A percentile compares a stretch with the other conserved stretches of the same genome.
Conservation (phyloP, 2,888 invertebrate genomes). For the Hermaeophaga mercurialis region DNA sequence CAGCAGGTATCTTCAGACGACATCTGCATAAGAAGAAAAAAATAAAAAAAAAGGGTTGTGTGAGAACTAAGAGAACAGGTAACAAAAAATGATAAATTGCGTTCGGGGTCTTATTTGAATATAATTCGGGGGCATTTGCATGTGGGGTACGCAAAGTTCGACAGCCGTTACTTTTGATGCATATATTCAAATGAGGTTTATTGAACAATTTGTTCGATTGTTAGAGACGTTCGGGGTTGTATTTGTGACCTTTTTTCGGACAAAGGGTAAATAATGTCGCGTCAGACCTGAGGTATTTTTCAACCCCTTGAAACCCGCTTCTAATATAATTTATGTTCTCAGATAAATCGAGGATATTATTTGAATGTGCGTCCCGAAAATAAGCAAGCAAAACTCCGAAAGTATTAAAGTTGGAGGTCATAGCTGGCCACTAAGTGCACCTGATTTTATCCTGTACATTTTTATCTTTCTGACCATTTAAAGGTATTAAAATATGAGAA, state of each 20-base stretch:
- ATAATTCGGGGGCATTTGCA: constrained; percentile 57
- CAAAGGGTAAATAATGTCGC: constrained; percentile 33
- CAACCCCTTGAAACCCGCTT: constrained; percentile 27
- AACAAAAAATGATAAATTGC: constrained; percentile 54
- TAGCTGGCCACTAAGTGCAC: too few relatives aligned
- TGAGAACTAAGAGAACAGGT: constrained; percentile 52
- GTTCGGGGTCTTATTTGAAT: constrained; percentile 52
- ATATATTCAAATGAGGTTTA: constrained; percentile 48
- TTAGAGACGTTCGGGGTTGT: constrained; percentile 35
- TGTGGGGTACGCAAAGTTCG: constrained; percentile 42
- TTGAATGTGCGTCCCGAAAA: too few relatives aligned
- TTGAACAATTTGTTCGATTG: constrained; percentile 44
- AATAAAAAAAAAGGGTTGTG: constrained; percentile 38
- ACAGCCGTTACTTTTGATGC: constrained; percentile 35
- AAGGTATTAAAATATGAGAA: too few relatives aligned
- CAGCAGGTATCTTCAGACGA: constrained; percentile 54
- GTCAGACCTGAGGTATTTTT: constrained; percentile 31
- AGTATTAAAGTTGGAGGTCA: too few relatives aligned
- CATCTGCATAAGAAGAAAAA: constrained; percentile 50
- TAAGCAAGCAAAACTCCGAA: too few relatives aligned
- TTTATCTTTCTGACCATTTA: too few relatives aligned
- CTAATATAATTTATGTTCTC: constrained; percentile 15
- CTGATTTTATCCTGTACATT: too few relatives aligned
- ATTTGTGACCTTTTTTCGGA: constrained; percentile 32
- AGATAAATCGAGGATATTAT: too few relatives aligned